Percentiles rank a stretch among this genome's conserved stretches.
phyloP scores from a whole-genome alignment of 1,140 invertebrate species.

The Ganaspis sp. region DNA sequence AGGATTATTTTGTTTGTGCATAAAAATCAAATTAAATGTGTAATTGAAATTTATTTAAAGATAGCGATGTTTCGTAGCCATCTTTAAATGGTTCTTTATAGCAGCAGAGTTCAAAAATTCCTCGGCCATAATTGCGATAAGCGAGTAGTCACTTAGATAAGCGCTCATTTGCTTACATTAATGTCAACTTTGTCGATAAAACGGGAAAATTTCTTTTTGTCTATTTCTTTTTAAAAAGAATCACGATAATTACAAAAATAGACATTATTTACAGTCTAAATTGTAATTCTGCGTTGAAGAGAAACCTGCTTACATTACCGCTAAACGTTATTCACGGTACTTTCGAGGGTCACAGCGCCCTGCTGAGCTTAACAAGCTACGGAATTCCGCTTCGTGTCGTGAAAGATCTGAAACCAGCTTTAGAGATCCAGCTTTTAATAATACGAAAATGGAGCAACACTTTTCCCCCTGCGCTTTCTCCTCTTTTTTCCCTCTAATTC shows the following conservation, averaged over 20 bases:
- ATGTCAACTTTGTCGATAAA: not conserved
- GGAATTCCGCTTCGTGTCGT: constrained; percentile 18
- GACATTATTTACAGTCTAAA: constrained; percentile 15
- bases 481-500: constrained; percentile 14
- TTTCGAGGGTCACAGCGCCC: constrained; percentile 6
- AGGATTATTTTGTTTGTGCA: no score
- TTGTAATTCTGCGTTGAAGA: not conserved
- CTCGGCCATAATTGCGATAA: not conserved
- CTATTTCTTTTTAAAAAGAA: not conserved
- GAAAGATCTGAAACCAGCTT: constrained; percentile 18
- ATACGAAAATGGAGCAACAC: constrained; percentile 59
- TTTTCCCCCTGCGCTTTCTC: not conserved
- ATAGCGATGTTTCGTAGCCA: no score
- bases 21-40: no score
- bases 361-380: constrained; percentile 15
- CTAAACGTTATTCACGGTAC: constrained; percentile 8
- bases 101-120: not conserved
- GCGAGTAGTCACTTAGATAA: not conserved
- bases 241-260: not conserved
- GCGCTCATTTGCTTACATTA: not conserved
- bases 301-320: constrained; percentile 18
- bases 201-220: not conserved
- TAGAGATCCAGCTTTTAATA: constrained; percentile 53
- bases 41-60: no score
- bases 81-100: not conserved